Base-by-base conservation (phyloP, 2,113 vertebrate species). In the Melanotaenia duboulayi region DNA sequence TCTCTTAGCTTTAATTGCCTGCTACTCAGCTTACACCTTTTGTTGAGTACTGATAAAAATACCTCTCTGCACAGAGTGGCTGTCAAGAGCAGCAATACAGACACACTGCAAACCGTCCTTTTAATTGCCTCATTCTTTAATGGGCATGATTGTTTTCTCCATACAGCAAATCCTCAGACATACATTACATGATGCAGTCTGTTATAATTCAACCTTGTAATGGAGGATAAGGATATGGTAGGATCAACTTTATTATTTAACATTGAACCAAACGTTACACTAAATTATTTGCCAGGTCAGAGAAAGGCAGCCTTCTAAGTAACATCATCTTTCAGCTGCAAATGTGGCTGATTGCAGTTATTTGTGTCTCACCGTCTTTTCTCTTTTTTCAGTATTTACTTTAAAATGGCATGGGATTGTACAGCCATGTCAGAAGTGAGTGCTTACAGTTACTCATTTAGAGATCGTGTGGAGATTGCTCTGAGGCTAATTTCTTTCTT, bases 401-500 rank as follows among this genome's bases (percentile, higher is more conserved):
- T 88, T 51, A 82, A 72, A 86, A 81, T 58, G 28, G 28, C 39
- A 61, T 76, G 58, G 65, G 81, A 72, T 85, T 83, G 76, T 84
- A 74, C 76, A 22, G 75, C 82, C 81, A 73, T 80, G 87, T 92
- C 90, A 90, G 76, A 89, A 83, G 78, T 76, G 77, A 89, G 85
- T 80, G 80, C 86, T 81, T 39, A 76, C 80, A 87, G 89, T 90
- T 93, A 91, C 89, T 93, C 90, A 91, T 85, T 86, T 76, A 28
- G 82, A 91, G 91, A 93, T 93, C 83, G 84, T 83, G 83, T 72
- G 71, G 68, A 73, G 90, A 93, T 94, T 91, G 87, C 80, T 89
- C 71, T 67, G 80, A 88, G 88, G 87, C 90, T 92, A 89, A 92
- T 93, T 93, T 93, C 89, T 94, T 90, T 90, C 90, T 88, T 90